A percentile compares a stretch with the other conserved stretches of the same genome.
phyloP scores from a whole-genome alignment of 2,797 vertebrate species.

The Cyprinodon diabolis region DNA sequence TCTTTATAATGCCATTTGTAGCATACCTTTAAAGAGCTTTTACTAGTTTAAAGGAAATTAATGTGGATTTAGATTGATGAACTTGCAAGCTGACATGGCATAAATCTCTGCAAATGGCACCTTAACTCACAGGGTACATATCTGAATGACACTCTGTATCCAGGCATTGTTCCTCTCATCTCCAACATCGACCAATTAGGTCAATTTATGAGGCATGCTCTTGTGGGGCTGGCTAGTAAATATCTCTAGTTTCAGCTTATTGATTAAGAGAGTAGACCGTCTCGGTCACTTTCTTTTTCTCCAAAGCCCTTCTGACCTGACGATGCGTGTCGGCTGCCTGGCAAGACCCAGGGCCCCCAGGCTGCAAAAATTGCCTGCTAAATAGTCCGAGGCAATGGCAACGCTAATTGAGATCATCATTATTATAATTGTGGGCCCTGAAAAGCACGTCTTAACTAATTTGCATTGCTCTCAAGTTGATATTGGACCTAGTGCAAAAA shows the following conservation, averaged over 20 bases:
- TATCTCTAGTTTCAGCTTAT: conserved; percentile 74
- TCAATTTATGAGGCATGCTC: conserved; percentile 71
- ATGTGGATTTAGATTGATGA: neutral
- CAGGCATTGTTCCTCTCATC: conserved; percentile 58
- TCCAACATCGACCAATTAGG: conserved; percentile 73
- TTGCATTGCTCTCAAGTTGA: conserved; percentile 87
- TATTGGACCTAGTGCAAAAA: conserved; percentile 84
- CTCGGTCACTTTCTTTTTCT: conserved; percentile 55
- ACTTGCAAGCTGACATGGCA: conserved; percentile 2
- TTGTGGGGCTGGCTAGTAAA: conserved; percentile 68
- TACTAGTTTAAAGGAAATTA: neutral
- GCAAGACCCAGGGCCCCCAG: conserved; percentile 76
- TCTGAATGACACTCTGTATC: conserved; percentile 36
- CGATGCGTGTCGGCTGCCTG: conserved; percentile 73
- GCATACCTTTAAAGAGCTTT: neutral
- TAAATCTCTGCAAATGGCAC: conserved; percentile 8
- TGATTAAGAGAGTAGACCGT: conserved; percentile 70
- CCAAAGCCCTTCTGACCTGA: conserved; percentile 67
- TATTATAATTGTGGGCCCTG: conserved; percentile 86
- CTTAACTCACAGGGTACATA: conserved; percentile 21
- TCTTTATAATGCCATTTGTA: neutral
- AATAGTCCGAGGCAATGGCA: conserved; percentile 85
- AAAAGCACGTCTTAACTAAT: conserved; percentile 87
- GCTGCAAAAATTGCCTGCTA: conserved; percentile 83
- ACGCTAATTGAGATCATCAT: conserved; percentile 89